Conservation (phyloP, 1,140 invertebrate genomes). For the Pentalonia nigronervosa region DNA sequence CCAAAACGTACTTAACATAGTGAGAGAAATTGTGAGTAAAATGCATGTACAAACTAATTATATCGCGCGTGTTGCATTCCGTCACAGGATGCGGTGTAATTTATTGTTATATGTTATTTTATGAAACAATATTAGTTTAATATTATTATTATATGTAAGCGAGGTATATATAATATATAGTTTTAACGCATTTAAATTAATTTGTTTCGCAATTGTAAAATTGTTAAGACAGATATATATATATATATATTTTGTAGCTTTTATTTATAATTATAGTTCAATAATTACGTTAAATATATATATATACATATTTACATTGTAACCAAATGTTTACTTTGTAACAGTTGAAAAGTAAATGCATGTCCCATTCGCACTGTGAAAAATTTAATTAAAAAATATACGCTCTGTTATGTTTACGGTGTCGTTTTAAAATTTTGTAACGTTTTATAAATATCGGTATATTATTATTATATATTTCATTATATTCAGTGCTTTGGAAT, state of each 20-base stretch:
- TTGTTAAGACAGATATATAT: not conserved
- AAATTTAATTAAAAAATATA: constrained; percentile 29
- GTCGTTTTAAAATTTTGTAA: not conserved
- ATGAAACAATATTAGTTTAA: not conserved
- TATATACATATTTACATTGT: not conserved
- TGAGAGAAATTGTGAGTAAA: not conserved
- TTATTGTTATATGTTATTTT: not conserved
- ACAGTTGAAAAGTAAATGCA: not conserved
- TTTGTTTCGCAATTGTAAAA: not conserved
- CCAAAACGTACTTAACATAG: not conserved
- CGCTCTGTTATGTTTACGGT: not conserved
- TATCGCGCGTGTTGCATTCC: not conserved
- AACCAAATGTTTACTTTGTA: not conserved
- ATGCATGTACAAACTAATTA: not conserved
- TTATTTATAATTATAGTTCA: too few relatives aligned
- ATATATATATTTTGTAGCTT: not conserved
- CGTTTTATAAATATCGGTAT: not conserved
- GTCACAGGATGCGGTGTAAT: not conserved
- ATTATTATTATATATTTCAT: not conserved
- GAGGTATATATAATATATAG: not conserved
- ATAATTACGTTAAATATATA: too few relatives aligned
- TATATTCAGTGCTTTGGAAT: not conserved
- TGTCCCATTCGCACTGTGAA: not conserved
- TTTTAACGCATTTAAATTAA: not conserved
- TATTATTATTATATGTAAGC: not conserved